Conservation (phyloP, 2,797 vertebrate species). For the Chaetophractus vellerosus region DNA sequence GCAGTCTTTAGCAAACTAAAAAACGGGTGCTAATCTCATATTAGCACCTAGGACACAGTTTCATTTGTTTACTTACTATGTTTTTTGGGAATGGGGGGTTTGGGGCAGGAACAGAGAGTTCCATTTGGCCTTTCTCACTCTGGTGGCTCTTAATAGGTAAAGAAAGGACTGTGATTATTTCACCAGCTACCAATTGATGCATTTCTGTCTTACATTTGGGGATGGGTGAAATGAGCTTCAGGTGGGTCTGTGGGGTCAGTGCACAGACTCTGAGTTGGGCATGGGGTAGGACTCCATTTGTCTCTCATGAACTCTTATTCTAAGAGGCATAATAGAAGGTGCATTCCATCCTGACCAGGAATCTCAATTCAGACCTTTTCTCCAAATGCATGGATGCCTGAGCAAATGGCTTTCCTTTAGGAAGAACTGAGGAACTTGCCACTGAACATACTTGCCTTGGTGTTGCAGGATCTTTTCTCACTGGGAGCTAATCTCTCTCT, state of each 20-base stretch:
- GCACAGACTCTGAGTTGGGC: accelerated
- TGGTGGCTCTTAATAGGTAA: not conserved
- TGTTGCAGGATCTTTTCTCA: not conserved
- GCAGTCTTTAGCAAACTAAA: no score
- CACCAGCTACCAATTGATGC: not conserved
- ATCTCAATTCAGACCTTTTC: not conserved
- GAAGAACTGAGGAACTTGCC: not conserved
- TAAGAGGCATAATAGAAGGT: not conserved
- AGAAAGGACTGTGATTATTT: not conserved
- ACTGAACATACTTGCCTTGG: not conserved
- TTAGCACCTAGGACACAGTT: not conserved
- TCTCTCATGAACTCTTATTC: accelerated
- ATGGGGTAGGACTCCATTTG: not conserved
- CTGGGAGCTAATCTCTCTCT: not conserved
- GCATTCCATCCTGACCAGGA: not conserved
- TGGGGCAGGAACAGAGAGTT: not conserved
- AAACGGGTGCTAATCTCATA: not conserved
- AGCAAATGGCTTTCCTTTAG: not conserved
- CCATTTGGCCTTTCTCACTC: not conserved
- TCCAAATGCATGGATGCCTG: not conserved
- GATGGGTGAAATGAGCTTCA: not conserved
- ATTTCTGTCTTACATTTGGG: not conserved
- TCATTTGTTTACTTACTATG: not conserved
- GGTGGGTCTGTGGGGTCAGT: not conserved
- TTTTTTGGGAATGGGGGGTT: not conserved